Evolutionary conservation across 2,113 vertebrate genomes (phyloP).

Genomic region (Struthidea cinerea): DNA sequence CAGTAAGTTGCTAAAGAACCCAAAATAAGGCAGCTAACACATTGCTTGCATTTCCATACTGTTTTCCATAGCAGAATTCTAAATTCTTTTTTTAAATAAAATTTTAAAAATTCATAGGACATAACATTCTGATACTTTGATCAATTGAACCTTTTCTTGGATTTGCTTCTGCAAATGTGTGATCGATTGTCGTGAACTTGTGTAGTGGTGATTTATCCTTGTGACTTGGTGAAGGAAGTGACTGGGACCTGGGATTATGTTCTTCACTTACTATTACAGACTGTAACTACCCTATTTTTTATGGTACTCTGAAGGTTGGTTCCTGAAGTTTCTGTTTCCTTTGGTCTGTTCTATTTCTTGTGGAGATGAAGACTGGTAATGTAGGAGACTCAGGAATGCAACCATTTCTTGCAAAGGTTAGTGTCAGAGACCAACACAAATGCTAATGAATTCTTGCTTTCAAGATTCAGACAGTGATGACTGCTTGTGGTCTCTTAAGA

Average conservation of each 20-base stretch:
- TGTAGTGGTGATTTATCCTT: neutral
- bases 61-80: neutral
- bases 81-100: slow-evolving; percentile 2
- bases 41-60: slow-evolving; percentile 8
- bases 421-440: neutral
- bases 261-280: neutral
- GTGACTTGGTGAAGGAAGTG: slow-evolving; percentile 23
- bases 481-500: neutral
- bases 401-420: neutral
- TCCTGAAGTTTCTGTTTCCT: slow-evolving; percentile 21
- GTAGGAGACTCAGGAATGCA: neutral
- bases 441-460: slow-evolving; percentile 23
- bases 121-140: neutral
- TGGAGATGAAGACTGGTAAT: neutral
- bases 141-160: neutral
- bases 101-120: neutral
- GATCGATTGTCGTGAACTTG: neutral
- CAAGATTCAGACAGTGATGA: neutral
- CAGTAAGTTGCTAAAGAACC: slow-evolving; percentile 42
- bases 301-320: slow-evolving; percentile 7
- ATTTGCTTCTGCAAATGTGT: neutral
- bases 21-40: slow-evolving; percentile 31
- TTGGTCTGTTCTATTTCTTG: slow-evolving; percentile 21
- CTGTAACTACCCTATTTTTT: slow-evolving; percentile 29
- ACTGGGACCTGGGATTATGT: slow-evolving; percentile 13